Evolutionary conservation across 2,113 vertebrate genomes (phyloP), one percentile per base, ranked within the genome.

Genomic region (Tychaedon coryphoeus): DNA sequence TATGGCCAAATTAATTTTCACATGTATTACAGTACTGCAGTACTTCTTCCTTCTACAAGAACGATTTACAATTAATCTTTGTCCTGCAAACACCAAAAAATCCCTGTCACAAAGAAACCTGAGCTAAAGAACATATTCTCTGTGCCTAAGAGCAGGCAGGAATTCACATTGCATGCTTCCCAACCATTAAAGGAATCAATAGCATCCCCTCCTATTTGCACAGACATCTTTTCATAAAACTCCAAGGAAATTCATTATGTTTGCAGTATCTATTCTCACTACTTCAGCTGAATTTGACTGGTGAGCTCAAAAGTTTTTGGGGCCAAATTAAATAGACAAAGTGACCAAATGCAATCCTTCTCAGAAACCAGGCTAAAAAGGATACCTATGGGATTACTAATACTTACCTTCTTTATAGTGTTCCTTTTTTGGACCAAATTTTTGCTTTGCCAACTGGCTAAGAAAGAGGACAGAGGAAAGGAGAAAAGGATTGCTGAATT

Each of bases 361-460:
- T 57, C 60, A 56, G 69, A 81, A 78, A 82, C 5, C 13, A 54
- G 38, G 29, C 20, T 58, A 50, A 50, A 88, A 78, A 74, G 29
- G 42, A 50, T 51, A 45, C 23, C 23, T 70, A 34, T 14, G 34
- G 34, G 56, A 47, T 74, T 77, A 42, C 26, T 10, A 26, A 50
- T 43, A 51, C 72, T 94, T 95, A 98, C 97, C 96, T 96, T 97
- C 83, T 95, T 98, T 96, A 93, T 73, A 93, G 1, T 96, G 87
- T 91, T 97, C 92, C 54, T 94, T 95, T 81, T 94, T 94, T 66
- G 69, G 48, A 81, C 93, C 66, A 29, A 96, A 89, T 79, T 98
- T 97, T 6, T 85, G 90, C 60, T 97, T 98, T 85, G 95, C 94
- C 51, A 97, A 81, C 18, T 97, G 97, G 76, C 96, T 98, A 95